A percentile compares a stretch with the other conserved stretches of the same genome.
Conservation (phyloP, 2,888 invertebrate species). For the Gerosis bhagava region DNA sequence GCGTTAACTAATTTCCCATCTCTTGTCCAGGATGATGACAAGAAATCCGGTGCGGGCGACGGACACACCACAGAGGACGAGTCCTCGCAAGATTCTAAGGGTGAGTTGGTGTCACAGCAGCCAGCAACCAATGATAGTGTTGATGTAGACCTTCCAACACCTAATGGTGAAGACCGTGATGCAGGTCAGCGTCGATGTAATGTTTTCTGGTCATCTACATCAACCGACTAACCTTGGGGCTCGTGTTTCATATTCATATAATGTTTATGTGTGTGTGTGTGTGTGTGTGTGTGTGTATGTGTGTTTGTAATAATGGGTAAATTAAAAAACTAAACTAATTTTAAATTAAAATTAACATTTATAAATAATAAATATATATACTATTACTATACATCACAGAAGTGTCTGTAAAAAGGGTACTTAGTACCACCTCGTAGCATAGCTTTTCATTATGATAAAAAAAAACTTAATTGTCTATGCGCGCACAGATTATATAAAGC, state of each 20-base stretch:
- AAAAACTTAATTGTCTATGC: constrained; percentile 32
- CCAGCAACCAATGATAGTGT: constrained; percentile 63
- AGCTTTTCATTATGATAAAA: constrained; percentile 20
- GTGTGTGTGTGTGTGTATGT: too few species aligned
- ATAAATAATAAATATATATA: too few species aligned
- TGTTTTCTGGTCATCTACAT: constrained; percentile 66
- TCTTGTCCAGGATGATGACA: constrained; percentile 72
- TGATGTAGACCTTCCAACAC: constrained; percentile 67
- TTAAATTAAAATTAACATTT: too few species aligned
- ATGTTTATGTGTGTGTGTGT: too few species aligned
- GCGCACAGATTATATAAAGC: constrained; percentile 29
- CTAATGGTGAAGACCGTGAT: constrained; percentile 43
- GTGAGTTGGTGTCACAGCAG: constrained; percentile 56
- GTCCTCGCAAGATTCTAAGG: constrained; percentile 80
- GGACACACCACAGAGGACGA: constrained; percentile 78
- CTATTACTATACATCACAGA: constrained; percentile 4
- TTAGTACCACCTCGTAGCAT: constrained; percentile 19
- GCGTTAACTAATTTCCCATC: too few species aligned
- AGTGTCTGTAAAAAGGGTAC: constrained; percentile 18
- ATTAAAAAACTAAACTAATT: constrained; percentile 1
- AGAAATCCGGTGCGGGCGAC: constrained; percentile 72
- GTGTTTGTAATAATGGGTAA: too few species aligned
- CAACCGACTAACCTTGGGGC: constrained; percentile 63
- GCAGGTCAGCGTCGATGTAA: constrained; percentile 57
- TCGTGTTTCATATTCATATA: too few species aligned